Percentiles rank a stretch among this genome's conserved stretches.
phyloP scores from a whole-genome alignment of 2,888 invertebrate genomes.

The Aquatica leii region DNA sequence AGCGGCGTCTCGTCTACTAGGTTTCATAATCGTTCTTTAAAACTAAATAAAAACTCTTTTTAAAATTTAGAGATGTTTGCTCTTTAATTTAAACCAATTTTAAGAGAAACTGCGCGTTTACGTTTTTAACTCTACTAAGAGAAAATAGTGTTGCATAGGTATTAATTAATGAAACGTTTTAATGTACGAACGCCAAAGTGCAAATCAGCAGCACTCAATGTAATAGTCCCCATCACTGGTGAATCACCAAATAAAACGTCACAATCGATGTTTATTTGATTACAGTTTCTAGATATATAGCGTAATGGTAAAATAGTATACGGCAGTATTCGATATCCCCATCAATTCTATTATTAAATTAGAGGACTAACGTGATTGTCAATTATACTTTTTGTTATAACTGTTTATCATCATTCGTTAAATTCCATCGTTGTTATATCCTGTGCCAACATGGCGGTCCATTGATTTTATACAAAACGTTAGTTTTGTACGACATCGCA shows the following conservation, averaged over 20 bases:
- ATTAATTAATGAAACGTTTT: conserved; percentile 12
- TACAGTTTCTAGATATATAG: conserved; percentile 36
- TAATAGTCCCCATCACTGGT: conserved; percentile 41
- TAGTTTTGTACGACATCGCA: too few relatives aligned
- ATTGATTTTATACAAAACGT: too few relatives aligned
- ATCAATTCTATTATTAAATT: conserved; percentile 15
- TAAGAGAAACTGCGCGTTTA: background rate
- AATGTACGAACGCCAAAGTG: conserved; percentile 22
- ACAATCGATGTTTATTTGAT: conserved; percentile 48
- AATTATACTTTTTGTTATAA: background rate
- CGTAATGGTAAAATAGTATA: conserved; percentile 15
- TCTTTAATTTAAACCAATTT: background rate
- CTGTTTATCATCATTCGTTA: too few relatives aligned
- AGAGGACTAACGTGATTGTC: background rate
- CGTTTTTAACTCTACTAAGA: background rate
- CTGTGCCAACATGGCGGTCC: too few relatives aligned
- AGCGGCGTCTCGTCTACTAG: conserved; percentile 47
- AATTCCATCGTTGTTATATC: too few relatives aligned
- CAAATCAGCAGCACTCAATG: conserved; percentile 36
- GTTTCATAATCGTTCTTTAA: conserved; percentile 13
- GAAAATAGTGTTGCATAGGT: background rate
- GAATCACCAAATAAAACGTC: conserved; percentile 43
- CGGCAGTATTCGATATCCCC: conserved; percentile 2
- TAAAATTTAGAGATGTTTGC: background rate
- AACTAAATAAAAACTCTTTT: background rate